Base-by-base conservation (phyloP, 2,888 invertebrate genomes). In the Bimastos eiseni region DNA sequence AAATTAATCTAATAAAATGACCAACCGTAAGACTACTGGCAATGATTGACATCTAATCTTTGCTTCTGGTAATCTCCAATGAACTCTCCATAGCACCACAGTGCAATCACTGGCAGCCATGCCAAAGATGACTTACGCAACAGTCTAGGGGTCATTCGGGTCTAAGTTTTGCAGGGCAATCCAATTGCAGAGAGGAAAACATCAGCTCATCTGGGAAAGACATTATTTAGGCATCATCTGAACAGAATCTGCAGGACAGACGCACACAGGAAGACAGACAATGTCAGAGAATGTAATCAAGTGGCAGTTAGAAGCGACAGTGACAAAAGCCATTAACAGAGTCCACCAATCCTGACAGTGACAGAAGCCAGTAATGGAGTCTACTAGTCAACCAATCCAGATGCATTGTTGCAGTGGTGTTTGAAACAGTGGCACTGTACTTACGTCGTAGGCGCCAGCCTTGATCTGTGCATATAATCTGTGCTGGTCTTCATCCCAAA, bases 401-500 rank as follows among this genome's bases (percentile, higher is more conserved):
- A 19, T 21, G 13, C 11, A n/a, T 70, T n/a, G n/a, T 1, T 70
- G 70, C 8, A 70, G 8, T 8, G 13, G 70, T 70, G 11, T 17
- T 1, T 11, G 41, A 11, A 41, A 15, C 15, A 41, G 41, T 15
- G 41, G 30, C 49, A 49, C 11, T n/a, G n/a, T n/a, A 90, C 97
- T 96, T 96, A 98, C 98, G 96, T 99, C 99, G 96, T 99, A 99
- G 94, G 99, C 99, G 94, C 99, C 99, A 92, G 98, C 98, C 96
- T 99, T 99, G 95, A 99, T 99, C 96, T 99, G 99, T 94, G 98
- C 98, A 96, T 99, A 99, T 93, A 99, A 96, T 94, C 99, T 97
- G 96, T 99, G 99, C 95, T 99, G 99, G 96, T 99, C 99, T 96
- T 99, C 99, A 96, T 99, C 99, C 99, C 99, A 99, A 96, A 99